These are phyloP conservation scores for Saxidomus purpurata DNA, from an alignment of 1,140 invertebrate species.

Conservation along the genomic window DNA sequence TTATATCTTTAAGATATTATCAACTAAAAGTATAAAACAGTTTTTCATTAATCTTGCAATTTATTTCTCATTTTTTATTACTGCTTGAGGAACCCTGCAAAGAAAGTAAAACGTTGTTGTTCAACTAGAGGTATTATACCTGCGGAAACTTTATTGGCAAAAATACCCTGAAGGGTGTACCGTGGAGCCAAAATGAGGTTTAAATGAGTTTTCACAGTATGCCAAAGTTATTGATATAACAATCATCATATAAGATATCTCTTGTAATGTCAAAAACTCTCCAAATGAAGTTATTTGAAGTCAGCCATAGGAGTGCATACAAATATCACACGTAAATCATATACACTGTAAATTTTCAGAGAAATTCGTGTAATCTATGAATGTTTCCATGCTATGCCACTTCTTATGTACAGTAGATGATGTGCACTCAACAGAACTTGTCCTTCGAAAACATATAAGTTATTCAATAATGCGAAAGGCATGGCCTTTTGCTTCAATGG, in stretches of 20 bases:
- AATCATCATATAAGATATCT: neutral
- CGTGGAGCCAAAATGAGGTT: neutral
- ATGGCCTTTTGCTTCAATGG: too few relatives aligned
- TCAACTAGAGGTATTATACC: neutral
- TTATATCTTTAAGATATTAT: neutral
- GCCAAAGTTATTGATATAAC: neutral
- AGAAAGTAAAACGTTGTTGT: neutral
- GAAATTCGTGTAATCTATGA: too few relatives aligned
- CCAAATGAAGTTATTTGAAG: neutral
- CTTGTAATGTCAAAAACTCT: neutral
- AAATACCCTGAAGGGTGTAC: neutral
- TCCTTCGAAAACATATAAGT: too few relatives aligned
- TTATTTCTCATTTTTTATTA: neutral
- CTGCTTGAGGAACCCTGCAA: neutral
- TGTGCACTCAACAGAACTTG: too few relatives aligned
- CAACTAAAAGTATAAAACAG: neutral
- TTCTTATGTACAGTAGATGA: too few relatives aligned
- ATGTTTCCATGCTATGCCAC: too few relatives aligned
- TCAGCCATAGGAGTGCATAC: too few relatives aligned
- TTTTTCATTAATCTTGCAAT: neutral
- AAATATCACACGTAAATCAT: too few relatives aligned
- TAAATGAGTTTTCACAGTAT: slow-evolving; percentile 2
- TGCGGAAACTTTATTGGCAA: slow-evolving; percentile 8
- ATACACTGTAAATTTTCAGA: too few relatives aligned
- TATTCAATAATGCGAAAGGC: too few relatives aligned